Conservation (phyloP, 2,113 vertebrate genomes). For the Hyaena hyaena region DNA sequence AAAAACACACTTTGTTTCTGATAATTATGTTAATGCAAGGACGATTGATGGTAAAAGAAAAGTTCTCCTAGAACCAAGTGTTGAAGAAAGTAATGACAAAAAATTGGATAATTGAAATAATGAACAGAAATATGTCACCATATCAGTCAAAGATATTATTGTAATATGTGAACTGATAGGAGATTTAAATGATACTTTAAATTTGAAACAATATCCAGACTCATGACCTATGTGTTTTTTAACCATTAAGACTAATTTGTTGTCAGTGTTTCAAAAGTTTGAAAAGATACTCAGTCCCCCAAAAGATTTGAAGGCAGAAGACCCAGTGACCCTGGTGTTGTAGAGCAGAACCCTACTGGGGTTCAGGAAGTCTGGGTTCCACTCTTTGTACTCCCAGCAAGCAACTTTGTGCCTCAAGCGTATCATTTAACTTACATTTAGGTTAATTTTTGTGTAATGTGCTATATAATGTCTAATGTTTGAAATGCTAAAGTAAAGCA, state of each 20-base stretch:
- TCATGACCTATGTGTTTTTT: not conserved
- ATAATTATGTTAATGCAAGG: not conserved
- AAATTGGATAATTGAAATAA: not conserved
- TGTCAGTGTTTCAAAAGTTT: not conserved
- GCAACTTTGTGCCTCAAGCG: not conserved
- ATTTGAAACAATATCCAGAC: not conserved
- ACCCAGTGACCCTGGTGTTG: not conserved
- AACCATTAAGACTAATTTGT: not conserved
- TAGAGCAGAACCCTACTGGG: not conserved
- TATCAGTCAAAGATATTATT: not conserved
- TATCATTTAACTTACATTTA: not conserved
- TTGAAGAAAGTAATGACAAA: not conserved
- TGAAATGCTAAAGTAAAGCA: not conserved
- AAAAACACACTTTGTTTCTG: not conserved
- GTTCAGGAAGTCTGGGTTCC: not conserved
- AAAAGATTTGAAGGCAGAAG: not conserved
- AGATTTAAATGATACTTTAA: not conserved
- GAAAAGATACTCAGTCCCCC: not conserved
- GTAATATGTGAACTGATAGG: not conserved
- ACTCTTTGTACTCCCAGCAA: no score
- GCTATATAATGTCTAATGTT: not conserved
- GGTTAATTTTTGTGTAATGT: not conserved
- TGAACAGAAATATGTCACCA: not conserved
- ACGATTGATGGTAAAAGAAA: not conserved
- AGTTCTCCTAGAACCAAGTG: not conserved